Conservation (phyloP, 2,113 vertebrate genomes). For the Corythaixoides concolor region DNA sequence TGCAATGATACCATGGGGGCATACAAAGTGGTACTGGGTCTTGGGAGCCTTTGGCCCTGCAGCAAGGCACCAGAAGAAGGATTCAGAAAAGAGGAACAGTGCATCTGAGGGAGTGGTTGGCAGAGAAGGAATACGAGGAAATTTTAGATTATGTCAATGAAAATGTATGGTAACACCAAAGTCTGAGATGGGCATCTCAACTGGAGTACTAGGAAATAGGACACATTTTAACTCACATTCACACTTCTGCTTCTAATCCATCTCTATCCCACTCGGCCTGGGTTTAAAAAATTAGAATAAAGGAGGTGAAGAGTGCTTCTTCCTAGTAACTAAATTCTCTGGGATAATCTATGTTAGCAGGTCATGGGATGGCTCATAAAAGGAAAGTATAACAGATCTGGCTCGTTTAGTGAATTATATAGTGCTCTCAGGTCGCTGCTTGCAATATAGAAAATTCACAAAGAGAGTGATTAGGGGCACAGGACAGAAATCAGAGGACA, state of each 20-base stretch:
- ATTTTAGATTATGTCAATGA: not conserved
- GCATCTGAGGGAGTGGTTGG: not conserved
- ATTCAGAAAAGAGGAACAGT: not conserved
- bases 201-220: not conserved
- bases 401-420: not conserved
- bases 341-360: not conserved
- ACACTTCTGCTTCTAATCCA: not conserved
- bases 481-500: not conserved
- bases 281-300: not conserved
- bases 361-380: not conserved
- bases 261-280: not conserved
- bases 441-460: not conserved
- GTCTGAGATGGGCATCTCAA: not conserved
- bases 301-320: not conserved
- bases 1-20: not conserved
- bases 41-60: not conserved
- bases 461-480: not conserved
- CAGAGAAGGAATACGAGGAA: not conserved
- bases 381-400: not conserved
- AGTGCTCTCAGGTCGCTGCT: not conserved
- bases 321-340: constrained; percentile 5
- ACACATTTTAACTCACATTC: not conserved
- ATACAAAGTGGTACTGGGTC: not conserved
- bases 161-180: not conserved
- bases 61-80: not conserved